Evolutionary conservation across 1,140 invertebrate genomes (phyloP), one percentile per base, ranked within the genome.

Genomic region (Eumaeus atala): DNA sequence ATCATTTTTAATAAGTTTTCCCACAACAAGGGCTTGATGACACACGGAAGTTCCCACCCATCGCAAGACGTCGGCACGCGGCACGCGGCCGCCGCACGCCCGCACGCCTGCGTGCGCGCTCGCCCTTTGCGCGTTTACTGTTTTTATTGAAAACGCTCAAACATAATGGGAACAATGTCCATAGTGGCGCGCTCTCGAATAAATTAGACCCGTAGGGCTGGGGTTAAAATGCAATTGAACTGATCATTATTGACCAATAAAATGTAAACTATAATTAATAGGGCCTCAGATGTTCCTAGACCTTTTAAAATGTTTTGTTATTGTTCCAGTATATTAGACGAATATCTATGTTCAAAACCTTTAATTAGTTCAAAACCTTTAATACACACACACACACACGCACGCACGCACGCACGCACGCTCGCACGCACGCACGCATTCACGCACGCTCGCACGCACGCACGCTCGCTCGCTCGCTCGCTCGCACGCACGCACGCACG

Each of bases 221-320:
- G 77, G 82, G 82, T 86, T 83, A 82, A 82, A 77, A 67, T 58
- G 70, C 69, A 75, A 77, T 82, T 83, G 79, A 85, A 82, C 79
- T 69, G 72, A 55, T 79, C 70, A 75, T 82, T 79, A 77, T 44
- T 44, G 40, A 44, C 40, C 51, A 37, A n/a, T 35, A 35, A 36
- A 57, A 57, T 48, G 56, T 64, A 67, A 61, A 74, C 62, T 59
- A 28, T 49, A 36, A 49, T 28, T 49, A 55, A 67, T 28, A 28
- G 21, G 21, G 6, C 21, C 21, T 28, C 21, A 6, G 6, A 28
- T 3, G 6, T 28, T 28, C n/a, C n/a, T 28, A 28, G 6, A 28
- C n/a, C n/a, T n/a, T 28, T 28, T 3, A 28, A 28, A 28, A 28
- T 28, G 21, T 2, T 28, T 28, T 28, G 6, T 28, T 28, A 28